Evolutionary conservation across 2,888 invertebrate genomes (phyloP), one percentile per base, ranked within the genome.

Genomic region (Caenorhabditis zanzibari): DNA sequence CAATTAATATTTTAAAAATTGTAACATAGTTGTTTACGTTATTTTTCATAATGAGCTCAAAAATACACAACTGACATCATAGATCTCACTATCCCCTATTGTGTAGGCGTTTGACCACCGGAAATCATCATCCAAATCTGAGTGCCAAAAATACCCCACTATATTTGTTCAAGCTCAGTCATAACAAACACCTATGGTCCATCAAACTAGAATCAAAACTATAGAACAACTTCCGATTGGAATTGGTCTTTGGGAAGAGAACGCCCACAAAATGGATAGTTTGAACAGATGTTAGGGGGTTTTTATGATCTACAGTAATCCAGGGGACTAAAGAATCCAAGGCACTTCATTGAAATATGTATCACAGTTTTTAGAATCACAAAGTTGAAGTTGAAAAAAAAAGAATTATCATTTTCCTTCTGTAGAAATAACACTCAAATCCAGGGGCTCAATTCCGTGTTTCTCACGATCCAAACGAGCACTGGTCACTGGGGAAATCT

Each of bases 381-480:
- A n/a, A n/a, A n/a, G n/a, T n/a, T n/a, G n/a, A n/a, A n/a, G n/a
- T n/a, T 32, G 32, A 4, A 32, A 6, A 4, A 32, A 32, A 6
- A 32, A 7, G 4, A 32, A 32, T 32, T 32, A 32, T 44, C 4
- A 12, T 44, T 52, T 52, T 10, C 22, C 63, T 6, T 61, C 41
- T 7, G 44, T 5, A 14, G 61, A 61, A 0, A 63, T 44, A 0
- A 47, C 16, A 44, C 66, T 52, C 16, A 68, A 26, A 54, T 68
- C 68, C 54, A 68, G 24, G 1, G 68, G 68, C 6, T 68, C 68
- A 3, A 68, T 68, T 5, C 68, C 68, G n/a, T 68, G 68, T 19
- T 54, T 68, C 14, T 68, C 68, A 12, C 68, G 35, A 12, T 68
- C 68, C 54, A 68, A 14, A 10, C 68, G 22, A 9, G 68, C 68